Evolutionary conservation across 2,113 vertebrate species (phyloP).

Genomic region (zebrafish (Danio rerio)): DNA sequence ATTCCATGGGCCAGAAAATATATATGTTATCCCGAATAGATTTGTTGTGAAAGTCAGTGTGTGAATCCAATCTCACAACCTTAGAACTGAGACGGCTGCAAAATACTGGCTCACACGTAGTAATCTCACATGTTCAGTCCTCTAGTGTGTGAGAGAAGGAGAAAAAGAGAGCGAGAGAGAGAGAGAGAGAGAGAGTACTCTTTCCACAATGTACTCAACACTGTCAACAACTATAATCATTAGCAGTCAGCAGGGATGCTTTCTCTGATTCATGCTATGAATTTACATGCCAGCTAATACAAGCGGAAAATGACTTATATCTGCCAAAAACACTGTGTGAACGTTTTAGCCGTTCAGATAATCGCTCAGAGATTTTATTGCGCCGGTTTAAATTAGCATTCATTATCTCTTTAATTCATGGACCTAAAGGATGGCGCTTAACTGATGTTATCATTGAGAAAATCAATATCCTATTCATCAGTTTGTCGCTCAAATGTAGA

Average conservation of each 20-base stretch:
- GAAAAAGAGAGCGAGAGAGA: background rate
- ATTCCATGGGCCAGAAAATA: background rate
- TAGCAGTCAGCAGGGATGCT: constrained; percentile 68
- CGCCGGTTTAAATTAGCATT: constrained; percentile 16
- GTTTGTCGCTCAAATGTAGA: constrained; percentile 8
- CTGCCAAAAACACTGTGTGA: constrained; percentile 60
- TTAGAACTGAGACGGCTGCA: constrained; percentile 20
- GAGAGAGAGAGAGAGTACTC: background rate
- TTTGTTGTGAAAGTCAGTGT: constrained; percentile 33
- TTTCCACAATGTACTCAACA: constrained; percentile 14
- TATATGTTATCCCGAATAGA: background rate
- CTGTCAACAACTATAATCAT: constrained; percentile 49
- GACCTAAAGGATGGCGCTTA: constrained; percentile 56
- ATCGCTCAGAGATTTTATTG: constrained; percentile 63
- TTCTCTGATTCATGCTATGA: constrained; percentile 59
- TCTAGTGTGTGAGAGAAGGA: constrained; percentile 31
- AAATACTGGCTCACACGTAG: constrained; percentile 45
- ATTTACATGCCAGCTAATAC: constrained; percentile 68
- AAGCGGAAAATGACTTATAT: constrained; percentile 67
- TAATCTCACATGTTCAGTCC: constrained; percentile 43
- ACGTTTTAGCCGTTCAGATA: constrained; percentile 62
- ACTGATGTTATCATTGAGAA: constrained; percentile 62
- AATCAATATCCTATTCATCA: constrained; percentile 58
- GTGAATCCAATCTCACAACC: constrained; percentile 24
- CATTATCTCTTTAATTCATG: constrained; percentile 46